Evolutionary conservation across 2,888 invertebrate genomes (phyloP).

Genomic region (Sesia apiformis): DNA sequence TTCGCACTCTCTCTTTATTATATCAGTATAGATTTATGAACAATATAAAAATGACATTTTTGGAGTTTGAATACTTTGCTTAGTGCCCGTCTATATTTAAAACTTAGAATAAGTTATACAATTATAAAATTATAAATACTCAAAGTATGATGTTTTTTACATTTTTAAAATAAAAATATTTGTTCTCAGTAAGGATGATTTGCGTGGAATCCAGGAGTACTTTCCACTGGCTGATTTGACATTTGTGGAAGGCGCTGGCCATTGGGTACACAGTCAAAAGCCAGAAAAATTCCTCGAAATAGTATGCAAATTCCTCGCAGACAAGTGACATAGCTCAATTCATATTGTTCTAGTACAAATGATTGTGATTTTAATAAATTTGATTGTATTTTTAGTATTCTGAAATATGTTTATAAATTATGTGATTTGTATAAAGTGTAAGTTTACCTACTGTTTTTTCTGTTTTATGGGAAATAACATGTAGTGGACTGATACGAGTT

Average conservation of each 20-base stretch:
- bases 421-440: too few relatives aligned
- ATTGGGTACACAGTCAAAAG: slow-evolving; percentile 95
- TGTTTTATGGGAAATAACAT: too few relatives aligned
- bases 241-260: slow-evolving; percentile 87
- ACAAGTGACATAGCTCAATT: slow-evolving; percentile 27
- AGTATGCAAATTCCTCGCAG: slow-evolving; percentile 77
- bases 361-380: slow-evolving; percentile 13
- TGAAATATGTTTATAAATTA: background rate
- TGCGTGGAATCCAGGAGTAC: slow-evolving; percentile 76
- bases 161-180: slow-evolving; percentile 10
- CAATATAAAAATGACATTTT: too few relatives aligned
- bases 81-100: background rate
- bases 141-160: background rate
- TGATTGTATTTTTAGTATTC: slow-evolving; percentile 17
- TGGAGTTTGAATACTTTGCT: too few relatives aligned
- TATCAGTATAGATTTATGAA: too few relatives aligned
- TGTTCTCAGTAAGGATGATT: slow-evolving; percentile 67
- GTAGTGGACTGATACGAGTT: too few relatives aligned
- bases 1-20: too few relatives aligned
- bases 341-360: background rate
- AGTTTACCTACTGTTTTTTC: too few relatives aligned
- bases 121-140: slow-evolving; percentile 3
- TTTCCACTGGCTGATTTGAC: slow-evolving; percentile 83
- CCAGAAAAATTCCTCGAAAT: slow-evolving; percentile 83
- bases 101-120: too few relatives aligned